These are phyloP conservation scores for Cynoglossus semilaevis DNA, from an alignment of 2,113 vertebrate genomes.

Conservation along the genomic window DNA sequence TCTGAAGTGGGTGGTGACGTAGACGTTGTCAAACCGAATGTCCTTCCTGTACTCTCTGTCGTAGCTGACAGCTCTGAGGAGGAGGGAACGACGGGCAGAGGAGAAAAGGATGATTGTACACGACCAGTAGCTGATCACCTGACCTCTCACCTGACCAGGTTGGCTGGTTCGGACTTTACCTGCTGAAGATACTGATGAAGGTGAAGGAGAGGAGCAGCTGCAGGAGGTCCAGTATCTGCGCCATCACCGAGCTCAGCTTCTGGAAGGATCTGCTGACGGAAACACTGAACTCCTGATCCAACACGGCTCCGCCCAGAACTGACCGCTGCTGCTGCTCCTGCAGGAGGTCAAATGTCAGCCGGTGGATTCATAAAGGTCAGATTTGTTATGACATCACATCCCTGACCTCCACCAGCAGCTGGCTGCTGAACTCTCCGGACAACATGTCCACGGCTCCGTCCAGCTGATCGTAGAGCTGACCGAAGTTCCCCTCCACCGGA, in stretches of 20 bases:
- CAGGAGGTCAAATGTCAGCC: not conserved
- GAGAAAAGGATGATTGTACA: not conserved
- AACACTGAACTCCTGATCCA: constrained; percentile 33
- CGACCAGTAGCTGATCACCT: not conserved
- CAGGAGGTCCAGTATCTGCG: constrained; percentile 14
- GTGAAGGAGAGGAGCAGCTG: constrained; percentile 48
- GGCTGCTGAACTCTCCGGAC: constrained; percentile 74
- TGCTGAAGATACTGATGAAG: constrained; percentile 54
- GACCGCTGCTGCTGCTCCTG: constrained; percentile 48
- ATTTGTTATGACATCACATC: not conserved
- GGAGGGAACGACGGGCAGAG: not conserved
- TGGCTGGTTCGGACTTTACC: not conserved
- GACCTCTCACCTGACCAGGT: not conserved
- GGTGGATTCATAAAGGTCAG: not conserved
- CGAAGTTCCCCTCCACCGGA: constrained; percentile 90
- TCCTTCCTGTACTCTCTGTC: constrained; percentile 36
- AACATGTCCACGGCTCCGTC: constrained; percentile 75
- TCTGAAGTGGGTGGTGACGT: constrained; percentile 62
- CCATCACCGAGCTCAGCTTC: not conserved
- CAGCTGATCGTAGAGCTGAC: constrained; percentile 80
- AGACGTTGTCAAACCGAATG: constrained; percentile 61
- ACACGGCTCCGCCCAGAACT: constrained; percentile 11
- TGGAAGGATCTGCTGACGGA: constrained; percentile 11
- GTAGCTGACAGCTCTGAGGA: constrained; percentile 47
- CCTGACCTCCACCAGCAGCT: constrained; percentile 71